Conservation (phyloP, 2,888 invertebrate genomes). For the Heterodera filipjevi region DNA sequence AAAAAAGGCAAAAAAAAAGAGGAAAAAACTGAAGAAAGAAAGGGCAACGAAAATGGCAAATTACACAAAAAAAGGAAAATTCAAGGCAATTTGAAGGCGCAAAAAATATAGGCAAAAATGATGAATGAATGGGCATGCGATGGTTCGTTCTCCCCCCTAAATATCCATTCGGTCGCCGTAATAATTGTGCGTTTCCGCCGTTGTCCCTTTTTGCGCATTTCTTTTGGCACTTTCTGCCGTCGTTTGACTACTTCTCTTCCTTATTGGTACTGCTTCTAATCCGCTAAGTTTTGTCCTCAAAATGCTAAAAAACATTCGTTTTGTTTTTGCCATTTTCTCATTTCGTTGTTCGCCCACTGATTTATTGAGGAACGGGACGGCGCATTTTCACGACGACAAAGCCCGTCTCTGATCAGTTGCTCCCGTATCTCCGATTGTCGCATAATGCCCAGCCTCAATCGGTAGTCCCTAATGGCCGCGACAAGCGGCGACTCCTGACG, state of each 20-base stretch:
- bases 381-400: conserved; percentile 59
- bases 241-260: not conserved
- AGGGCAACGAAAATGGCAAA: not conserved
- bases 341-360: conserved; percentile 58
- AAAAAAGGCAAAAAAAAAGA: not conserved
- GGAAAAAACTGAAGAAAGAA: not conserved
- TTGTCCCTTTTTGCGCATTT: not conserved
- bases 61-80: not conserved
- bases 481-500: conserved; percentile 61
- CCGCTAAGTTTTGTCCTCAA: conserved; percentile 62
- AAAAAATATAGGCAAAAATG: not conserved
- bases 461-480: conserved; percentile 60
- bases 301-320: conserved; percentile 50
- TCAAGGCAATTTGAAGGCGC: not conserved
- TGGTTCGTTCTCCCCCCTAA: too few species aligned
- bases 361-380: conserved; percentile 63
- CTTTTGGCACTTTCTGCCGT: not conserved
- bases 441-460: conserved; percentile 57
- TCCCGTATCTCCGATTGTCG: conserved; percentile 63
- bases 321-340: not conserved
- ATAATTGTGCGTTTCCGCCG: not conserved
- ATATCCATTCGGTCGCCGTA: not conserved
- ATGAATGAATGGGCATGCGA: not conserved
- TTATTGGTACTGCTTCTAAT: not conserved
- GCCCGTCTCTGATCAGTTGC: conserved; percentile 59